Conservation (phyloP, 2,888 invertebrate genomes). For the Notocelia uddmanniana region DNA sequence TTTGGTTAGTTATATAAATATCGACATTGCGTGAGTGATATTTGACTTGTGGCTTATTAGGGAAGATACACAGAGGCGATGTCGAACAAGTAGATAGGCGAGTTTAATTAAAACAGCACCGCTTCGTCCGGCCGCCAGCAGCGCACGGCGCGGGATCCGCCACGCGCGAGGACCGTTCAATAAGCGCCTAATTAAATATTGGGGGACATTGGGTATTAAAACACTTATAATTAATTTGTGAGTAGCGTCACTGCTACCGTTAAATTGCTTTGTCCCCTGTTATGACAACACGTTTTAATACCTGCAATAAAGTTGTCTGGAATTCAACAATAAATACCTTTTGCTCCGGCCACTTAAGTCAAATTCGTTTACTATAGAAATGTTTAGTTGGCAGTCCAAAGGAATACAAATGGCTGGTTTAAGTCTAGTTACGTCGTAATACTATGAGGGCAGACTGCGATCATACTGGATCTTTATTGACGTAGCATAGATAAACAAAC, state of each 20-base stretch:
- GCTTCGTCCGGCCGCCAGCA: constrained; percentile 50
- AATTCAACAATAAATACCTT: constrained; percentile 21
- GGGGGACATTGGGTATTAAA: too few relatives aligned
- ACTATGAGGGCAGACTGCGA: constrained; percentile 15
- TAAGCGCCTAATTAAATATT: constrained; percentile 77
- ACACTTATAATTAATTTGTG: constrained; percentile 74
- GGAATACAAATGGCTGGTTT: constrained; percentile 9
- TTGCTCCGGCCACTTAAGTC: background rate
- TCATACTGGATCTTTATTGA: constrained; percentile 34
- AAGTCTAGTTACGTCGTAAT: constrained; percentile 8
- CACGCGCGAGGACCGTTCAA: constrained; percentile 61
- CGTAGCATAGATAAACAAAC: constrained; percentile 31
- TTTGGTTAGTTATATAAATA: constrained; percentile 36
- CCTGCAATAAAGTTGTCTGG: constrained; percentile 35
- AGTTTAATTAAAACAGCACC: constrained; percentile 78
- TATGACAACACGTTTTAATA: constrained; percentile 54
- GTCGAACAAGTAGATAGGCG: constrained; percentile 56
- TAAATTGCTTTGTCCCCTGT: constrained; percentile 59
- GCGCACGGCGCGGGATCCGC: constrained; percentile 53
- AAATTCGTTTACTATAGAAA: constrained; percentile 7
- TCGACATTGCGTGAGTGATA: constrained; percentile 29
- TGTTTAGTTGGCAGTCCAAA: constrained; percentile 9
- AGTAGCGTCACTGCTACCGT: constrained; percentile 65
- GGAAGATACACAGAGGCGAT: constrained; percentile 47
- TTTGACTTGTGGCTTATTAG: constrained; percentile 43